These are phyloP conservation scores for Arizona elegans DNA, from an alignment of 2,113 vertebrate species.

Conservation along the genomic window DNA sequence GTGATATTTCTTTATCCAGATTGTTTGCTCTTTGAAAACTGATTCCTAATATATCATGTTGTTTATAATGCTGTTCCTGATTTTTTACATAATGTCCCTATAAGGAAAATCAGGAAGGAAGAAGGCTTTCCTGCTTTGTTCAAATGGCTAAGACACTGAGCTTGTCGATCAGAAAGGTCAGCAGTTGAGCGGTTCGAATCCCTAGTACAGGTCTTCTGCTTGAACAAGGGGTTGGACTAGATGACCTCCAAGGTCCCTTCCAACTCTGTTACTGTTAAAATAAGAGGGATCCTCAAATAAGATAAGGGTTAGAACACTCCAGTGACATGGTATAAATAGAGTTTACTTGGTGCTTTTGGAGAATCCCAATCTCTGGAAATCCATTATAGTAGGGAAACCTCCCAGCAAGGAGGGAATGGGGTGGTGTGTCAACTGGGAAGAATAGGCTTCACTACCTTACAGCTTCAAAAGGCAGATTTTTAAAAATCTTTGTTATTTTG, in stretches of 20 bases:
- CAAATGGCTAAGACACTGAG: too few species aligned
- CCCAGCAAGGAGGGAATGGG: background rate
- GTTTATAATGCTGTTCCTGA: background rate
- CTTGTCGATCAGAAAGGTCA: too few species aligned
- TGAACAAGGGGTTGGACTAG: too few species aligned
- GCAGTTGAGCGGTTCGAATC: too few species aligned
- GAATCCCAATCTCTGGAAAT: background rate
- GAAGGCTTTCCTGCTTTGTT: background rate
- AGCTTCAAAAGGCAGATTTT: background rate
- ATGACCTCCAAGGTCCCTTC: too few species aligned
- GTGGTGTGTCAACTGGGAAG: background rate
- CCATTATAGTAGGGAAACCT: background rate
- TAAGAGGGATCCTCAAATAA: background rate
- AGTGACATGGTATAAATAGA: background rate
- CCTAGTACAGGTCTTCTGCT: too few species aligned
- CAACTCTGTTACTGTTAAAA: background rate
- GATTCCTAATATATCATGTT: background rate
- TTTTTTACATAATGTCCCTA: background rate
- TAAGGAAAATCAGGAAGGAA: background rate
- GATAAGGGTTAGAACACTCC: background rate
- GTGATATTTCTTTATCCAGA: background rate
- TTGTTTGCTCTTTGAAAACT: background rate
- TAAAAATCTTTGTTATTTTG: conserved; percentile 20
- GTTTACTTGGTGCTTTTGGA: background rate
- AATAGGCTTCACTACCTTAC: background rate